These are phyloP conservation scores for Aptenodytes patagonicus DNA, from an alignment of 2,113 vertebrate genomes.

Conservation along the genomic window DNA sequence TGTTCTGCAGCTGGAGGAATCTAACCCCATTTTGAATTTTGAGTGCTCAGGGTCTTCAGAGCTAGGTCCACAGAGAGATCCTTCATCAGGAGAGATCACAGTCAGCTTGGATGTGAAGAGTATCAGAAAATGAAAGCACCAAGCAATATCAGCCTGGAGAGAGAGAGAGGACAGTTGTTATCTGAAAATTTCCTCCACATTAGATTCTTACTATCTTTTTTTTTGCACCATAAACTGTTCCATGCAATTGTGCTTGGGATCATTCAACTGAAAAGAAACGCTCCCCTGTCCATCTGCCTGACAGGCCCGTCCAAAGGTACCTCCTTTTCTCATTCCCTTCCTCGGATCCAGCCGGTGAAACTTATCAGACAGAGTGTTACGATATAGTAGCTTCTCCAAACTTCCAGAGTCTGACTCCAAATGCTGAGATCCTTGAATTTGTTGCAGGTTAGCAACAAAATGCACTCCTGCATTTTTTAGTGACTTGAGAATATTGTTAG, in stretches of 20 bases:
- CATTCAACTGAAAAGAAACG: background rate
- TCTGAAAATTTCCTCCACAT: constrained; percentile 10
- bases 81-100: constrained; percentile 22
- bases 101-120: background rate
- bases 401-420: background rate
- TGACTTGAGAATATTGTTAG: background rate
- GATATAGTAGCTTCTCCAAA: background rate
- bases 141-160: background rate
- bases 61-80: background rate
- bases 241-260: background rate
- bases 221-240: constrained; percentile 15
- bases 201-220: constrained; percentile 28
- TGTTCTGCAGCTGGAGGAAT: constrained; percentile 27
- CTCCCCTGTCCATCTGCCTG: constrained; percentile 1
- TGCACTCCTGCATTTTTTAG: background rate
- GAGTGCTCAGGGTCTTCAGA: background rate
- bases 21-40: constrained; percentile 26
- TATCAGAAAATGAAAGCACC: constrained; percentile 10
- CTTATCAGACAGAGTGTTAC: background rate
- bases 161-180: background rate
- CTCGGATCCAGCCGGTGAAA: background rate
- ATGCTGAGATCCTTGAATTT: background rate
- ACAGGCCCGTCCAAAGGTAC: background rate
- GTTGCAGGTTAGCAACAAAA: background rate
- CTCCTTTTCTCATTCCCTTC: background rate